Conservation (phyloP, 35 echinoderm and acorn worm species). For the Apostichopus californicus region DNA sequence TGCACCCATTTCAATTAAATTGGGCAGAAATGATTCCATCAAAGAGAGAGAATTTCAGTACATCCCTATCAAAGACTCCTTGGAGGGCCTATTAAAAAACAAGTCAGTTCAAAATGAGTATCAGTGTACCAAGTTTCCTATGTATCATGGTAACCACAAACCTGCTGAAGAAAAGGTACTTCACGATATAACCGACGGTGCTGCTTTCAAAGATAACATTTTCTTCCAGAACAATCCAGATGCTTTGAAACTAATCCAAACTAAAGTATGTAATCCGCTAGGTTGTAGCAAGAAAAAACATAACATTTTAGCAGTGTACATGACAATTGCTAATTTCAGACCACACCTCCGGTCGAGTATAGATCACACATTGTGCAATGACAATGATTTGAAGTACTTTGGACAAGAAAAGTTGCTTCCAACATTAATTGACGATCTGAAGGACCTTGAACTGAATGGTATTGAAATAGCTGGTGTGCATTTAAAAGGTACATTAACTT, state of each 20-base stretch:
- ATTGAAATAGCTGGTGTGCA: slow-evolving; percentile 21
- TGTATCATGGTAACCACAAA: slow-evolving; percentile 23
- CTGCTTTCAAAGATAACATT: not conserved
- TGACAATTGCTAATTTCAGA: slow-evolving; percentile 60
- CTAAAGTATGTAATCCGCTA: slow-evolving; percentile 64
- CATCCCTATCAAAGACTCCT: not conserved
- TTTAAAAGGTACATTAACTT: slow-evolving; percentile 14
- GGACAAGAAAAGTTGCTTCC: slow-evolving; percentile 37
- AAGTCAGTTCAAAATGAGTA: slow-evolving; percentile 33
- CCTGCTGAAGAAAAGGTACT: not conserved
- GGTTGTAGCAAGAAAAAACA: slow-evolving; percentile 66
- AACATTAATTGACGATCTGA: slow-evolving; percentile 47
- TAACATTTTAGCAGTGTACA: slow-evolving; percentile 69
- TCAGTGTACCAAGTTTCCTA: not conserved
- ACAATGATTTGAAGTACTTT: slow-evolving; percentile 70
- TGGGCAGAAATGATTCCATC: not conserved
- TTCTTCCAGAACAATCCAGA: not conserved
- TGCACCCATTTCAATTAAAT: not conserved
- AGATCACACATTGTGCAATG: slow-evolving; percentile 51
- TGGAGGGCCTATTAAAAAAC: not conserved
- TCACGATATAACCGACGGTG: not conserved
- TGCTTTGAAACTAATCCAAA: slow-evolving; percentile 49
- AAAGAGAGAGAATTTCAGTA: slow-evolving; percentile 8
- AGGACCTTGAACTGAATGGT: slow-evolving; percentile 56
- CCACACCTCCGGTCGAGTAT: slow-evolving; percentile 54